A percentile compares a stretch with the other conserved stretches of the same genome.
Conservation (phyloP, 2,888 invertebrate species). For the Endotricha flammealis region DNA sequence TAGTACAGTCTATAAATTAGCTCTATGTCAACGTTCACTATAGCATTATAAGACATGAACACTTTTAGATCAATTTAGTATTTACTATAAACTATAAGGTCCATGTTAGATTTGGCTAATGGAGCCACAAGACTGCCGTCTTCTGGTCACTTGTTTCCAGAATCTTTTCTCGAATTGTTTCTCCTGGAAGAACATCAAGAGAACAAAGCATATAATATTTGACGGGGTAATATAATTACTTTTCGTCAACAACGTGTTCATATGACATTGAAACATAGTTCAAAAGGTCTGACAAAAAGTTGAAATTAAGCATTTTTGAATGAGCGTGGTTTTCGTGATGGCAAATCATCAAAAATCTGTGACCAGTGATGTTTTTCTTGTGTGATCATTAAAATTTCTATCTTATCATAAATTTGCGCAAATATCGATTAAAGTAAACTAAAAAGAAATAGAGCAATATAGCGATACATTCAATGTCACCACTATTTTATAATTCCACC, state of each 20-base stretch:
- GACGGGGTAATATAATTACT: neutral
- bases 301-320: neutral
- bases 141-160: conserved; percentile 88
- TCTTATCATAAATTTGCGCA: neutral
- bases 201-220: neutral
- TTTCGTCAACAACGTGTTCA: conserved; percentile 8
- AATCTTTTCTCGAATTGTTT: conserved; percentile 87
- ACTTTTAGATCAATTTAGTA: conserved; percentile 32
- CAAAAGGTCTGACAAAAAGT: conserved; percentile 8
- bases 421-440: conserved; percentile 1
- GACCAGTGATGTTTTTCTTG: neutral
- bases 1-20: conserved; percentile 3
- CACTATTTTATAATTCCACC: too few relatives aligned
- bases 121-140: conserved; percentile 79
- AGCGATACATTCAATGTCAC: too few relatives aligned
- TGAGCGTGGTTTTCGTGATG: conserved; percentile 2
- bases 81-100: conserved; percentile 14
- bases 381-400: neutral
- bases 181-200: conserved; percentile 76
- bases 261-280: neutral
- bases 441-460: conserved; percentile 9
- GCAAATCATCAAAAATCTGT: neutral
- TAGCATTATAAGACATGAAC: conserved; percentile 27
- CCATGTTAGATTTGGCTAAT: conserved; percentile 61
- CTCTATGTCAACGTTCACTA: conserved; percentile 6